Conservation (phyloP, 2,113 vertebrate genomes). For the Anseranas semipalmata region DNA sequence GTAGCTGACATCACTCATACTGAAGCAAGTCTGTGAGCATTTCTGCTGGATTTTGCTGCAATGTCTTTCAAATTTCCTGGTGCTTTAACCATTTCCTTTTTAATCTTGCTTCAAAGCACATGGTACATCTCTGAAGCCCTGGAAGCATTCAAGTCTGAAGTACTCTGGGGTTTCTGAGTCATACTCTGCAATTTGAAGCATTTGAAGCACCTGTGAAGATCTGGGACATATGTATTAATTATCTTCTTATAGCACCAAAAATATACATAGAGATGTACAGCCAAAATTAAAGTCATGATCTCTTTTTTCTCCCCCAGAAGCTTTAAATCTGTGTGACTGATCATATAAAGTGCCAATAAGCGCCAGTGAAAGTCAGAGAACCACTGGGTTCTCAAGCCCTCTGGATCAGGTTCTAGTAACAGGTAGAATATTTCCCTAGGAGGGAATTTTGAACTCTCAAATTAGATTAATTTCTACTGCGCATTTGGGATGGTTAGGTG, state of each 20-base stretch:
- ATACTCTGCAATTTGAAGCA: slow-evolving; percentile 18
- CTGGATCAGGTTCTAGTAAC: neutral
- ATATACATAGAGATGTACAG: neutral
- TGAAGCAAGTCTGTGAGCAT: slow-evolving; percentile 17
- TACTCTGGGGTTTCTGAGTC: slow-evolving; percentile 38
- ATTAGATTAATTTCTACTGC: neutral
- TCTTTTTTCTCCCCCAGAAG: neutral
- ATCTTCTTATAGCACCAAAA: neutral
- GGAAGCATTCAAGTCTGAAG: slow-evolving; percentile 54
- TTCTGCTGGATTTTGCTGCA: slow-evolving; percentile 32
- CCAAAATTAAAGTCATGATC: neutral
- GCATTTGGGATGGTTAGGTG: neutral
- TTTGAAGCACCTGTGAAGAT: slow-evolving; percentile 30
- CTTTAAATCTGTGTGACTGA: neutral
- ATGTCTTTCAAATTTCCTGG: slow-evolving; percentile 42
- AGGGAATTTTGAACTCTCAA: neutral
- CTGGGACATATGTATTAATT: slow-evolving; percentile 54
- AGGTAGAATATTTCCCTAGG: neutral
- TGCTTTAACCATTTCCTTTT: slow-evolving; percentile 48
- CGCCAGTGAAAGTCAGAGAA: neutral
- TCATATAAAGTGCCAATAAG: neutral
- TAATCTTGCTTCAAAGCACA: slow-evolving; percentile 50
- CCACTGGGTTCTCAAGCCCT: neutral
- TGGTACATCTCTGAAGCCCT: slow-evolving; percentile 31
- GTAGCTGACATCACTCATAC: neutral